Evolutionary conservation across 2,888 invertebrate genomes (phyloP).

Genomic region (Laothoe populi): DNA sequence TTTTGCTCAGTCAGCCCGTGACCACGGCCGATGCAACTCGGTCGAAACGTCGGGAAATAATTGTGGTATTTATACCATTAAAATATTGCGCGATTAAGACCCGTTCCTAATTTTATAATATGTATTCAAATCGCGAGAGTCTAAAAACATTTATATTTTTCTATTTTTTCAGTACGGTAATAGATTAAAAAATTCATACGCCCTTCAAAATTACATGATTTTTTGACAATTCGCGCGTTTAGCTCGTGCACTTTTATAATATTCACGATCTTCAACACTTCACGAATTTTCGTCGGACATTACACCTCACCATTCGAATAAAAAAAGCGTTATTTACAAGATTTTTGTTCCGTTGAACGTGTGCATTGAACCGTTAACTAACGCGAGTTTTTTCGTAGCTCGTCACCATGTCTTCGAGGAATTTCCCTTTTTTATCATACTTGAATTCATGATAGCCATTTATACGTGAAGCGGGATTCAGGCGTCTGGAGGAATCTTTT

Average conservation of each 20-base stretch:
- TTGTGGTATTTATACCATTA: too few species aligned
- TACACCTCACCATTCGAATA: not conserved
- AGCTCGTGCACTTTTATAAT: not conserved
- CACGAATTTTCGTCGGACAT: not conserved
- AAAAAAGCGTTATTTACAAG: conserved; percentile 10
- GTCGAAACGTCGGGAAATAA: too few species aligned
- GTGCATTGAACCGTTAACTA: conserved; percentile 11
- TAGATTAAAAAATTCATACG: too few species aligned
- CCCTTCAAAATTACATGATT: too few species aligned
- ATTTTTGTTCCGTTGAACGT: conserved; percentile 4
- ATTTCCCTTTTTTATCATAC: not conserved
- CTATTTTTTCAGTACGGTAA: too few species aligned
- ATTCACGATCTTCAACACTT: not conserved
- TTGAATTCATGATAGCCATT: not conserved
- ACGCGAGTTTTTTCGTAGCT: not conserved
- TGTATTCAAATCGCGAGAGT: too few species aligned
- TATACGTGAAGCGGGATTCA: not conserved
- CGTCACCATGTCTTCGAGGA: conserved; percentile 4
- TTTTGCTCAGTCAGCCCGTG: too few species aligned
- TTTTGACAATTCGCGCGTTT: not conserved
- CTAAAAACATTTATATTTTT: too few species aligned
- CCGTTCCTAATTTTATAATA: too few species aligned
- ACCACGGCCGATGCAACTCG: too few species aligned
- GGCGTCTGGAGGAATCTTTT: not conserved
- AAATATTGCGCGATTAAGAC: too few species aligned